phyloP scores from a whole-genome alignment of 1,140 invertebrate genomes.

The Macrosteles quadrilineatus region DNA sequence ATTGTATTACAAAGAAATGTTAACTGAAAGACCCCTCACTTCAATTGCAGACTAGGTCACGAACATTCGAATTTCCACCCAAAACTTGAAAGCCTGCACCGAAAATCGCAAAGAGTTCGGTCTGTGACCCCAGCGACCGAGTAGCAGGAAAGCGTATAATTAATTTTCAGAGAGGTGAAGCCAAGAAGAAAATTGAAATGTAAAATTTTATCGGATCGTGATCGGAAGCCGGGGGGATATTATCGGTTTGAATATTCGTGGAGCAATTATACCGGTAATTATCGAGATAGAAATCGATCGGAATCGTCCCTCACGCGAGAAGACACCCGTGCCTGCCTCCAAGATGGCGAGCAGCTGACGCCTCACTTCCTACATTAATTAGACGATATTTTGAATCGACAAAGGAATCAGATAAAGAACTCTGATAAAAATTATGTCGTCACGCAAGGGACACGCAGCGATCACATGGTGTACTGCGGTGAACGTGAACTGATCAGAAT shows the following conservation, averaged over 20 bases:
- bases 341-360: conserved; percentile 22
- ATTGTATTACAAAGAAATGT: too few species aligned
- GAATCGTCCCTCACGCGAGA: conserved; percentile 15
- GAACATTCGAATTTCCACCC: too few species aligned
- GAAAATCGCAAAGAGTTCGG: too few species aligned
- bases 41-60: too few species aligned
- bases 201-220: conserved; percentile 11
- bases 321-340: conserved; percentile 8
- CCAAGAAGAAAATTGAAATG: conserved; percentile 19
- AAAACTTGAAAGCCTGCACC: too few species aligned
- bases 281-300: conserved; percentile 24
- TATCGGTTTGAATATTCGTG: conserved; percentile 24
- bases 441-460: neutral
- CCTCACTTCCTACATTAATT: conserved; percentile 13
- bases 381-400: conserved; percentile 20
- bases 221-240: conserved; percentile 4
- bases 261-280: conserved; percentile 18
- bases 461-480: too few species aligned
- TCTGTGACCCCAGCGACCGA: too few species aligned
- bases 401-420: conserved; percentile 19
- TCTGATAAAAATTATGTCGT: conserved; percentile 10
- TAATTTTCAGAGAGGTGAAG: too few species aligned
- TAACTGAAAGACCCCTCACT: too few species aligned
- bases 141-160: too few species aligned
- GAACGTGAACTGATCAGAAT: too few species aligned